Evolutionary conservation across 2,888 invertebrate genomes (phyloP).

Genomic region (Cataglyphis altisquamis): DNA sequence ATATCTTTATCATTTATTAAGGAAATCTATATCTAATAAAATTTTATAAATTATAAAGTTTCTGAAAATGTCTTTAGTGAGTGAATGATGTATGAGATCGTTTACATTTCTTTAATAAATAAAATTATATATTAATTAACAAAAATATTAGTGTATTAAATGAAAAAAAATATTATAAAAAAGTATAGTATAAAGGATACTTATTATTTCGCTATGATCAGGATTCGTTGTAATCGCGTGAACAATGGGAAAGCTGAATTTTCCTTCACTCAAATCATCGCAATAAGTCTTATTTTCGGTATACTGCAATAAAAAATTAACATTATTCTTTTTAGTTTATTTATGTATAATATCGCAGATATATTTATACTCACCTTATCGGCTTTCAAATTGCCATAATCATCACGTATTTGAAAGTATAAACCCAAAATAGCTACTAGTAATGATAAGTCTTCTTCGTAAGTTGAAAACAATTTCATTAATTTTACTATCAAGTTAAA

Average conservation of each 20-base stretch:
- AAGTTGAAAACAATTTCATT: constrained; percentile 97
- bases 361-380: constrained; percentile 90
- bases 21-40: too few species aligned
- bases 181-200: too few species aligned
- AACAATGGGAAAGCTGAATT: constrained; percentile 98
- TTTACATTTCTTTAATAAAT: too few species aligned
- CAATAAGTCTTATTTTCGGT: constrained; percentile 97
- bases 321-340: constrained; percentile 37
- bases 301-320: constrained; percentile 89
- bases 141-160: too few species aligned
- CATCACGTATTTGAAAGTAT: constrained; percentile 98
- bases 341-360: neutral
- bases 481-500: constrained; percentile 97
- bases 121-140: too few species aligned
- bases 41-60: too few species aligned
- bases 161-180: too few species aligned
- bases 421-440: constrained; percentile 95
- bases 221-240: constrained; percentile 93
- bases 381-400: constrained; percentile 95
- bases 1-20: too few species aligned
- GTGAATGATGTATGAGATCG: too few species aligned
- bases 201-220: too few species aligned
- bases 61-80: too few species aligned
- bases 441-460: constrained; percentile 94
- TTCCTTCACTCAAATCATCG: constrained; percentile 99